Evolutionary conservation across 1,140 invertebrate species (phyloP), one percentile per base, ranked within the genome.

Genomic region (Apolygus lucorum): DNA sequence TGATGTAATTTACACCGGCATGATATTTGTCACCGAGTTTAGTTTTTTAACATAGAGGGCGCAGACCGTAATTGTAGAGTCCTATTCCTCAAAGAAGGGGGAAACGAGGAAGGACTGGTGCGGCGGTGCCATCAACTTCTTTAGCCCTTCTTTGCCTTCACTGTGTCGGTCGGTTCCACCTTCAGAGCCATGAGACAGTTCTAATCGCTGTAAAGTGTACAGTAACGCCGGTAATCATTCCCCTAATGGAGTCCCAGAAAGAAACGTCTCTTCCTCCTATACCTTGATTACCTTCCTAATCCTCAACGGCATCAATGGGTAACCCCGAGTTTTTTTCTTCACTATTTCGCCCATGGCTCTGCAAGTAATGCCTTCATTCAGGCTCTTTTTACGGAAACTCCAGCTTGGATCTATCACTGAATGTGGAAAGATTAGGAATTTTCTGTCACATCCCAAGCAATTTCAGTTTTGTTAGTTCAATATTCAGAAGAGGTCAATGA

Each of bases 361-460:
- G 64, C 28, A n/a, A 14, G 64, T 66, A 66, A 66, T 66, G 64
- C 64, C 64, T 66, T 66, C 64, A 66, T 66, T 66, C 64, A 66
- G 22, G 34, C 34, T 8, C 4, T 42, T 42, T 42, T 42, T 42
- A n/a, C n/a, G n/a, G n/a, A n/a, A n/a, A n/a, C 34, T 42, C 34
- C 34, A 42, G 34, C 4, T 42, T 42, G 4, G 17, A 42, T 17
- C 34, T 42, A 42, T 42, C 34, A 17, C 34, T 42, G 4, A 42
- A 8, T 42, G 34, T 42, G 34, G 34, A 8, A 4, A 42, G 34
- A 42, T 42, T 4, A 42, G 34, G n/a, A n/a, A n/a, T n/a, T n/a
- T n/a, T n/a, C n/a, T n/a, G n/a, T n/a, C n/a, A n/a, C n/a, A n/a
- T n/a, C n/a, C n/a, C n/a, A n/a, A n/a, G n/a, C n/a, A n/a, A n/a